Conservation (phyloP, 2,113 vertebrate species). For the Leptodactylus fuscus region DNA sequence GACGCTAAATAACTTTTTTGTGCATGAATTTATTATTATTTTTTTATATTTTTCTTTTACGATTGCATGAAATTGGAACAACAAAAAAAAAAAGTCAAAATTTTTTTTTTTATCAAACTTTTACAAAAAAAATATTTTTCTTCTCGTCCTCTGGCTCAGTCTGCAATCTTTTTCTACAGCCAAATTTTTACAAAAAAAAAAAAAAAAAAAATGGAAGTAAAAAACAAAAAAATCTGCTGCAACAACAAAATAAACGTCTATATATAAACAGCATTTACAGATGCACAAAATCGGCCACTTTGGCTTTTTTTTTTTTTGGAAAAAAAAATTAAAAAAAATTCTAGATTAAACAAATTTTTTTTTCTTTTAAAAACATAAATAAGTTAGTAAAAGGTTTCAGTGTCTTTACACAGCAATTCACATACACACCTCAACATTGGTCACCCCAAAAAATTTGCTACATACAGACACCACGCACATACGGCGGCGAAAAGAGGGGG, state of each 20-base stretch:
- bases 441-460: slow-evolving; percentile 67
- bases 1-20: background rate
- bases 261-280: slow-evolving; percentile 89
- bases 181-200: slow-evolving; percentile 77
- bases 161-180: slow-evolving; percentile 89
- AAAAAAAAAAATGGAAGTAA: too few species aligned
- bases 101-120: background rate
- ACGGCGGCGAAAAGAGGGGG: background rate
- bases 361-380: slow-evolving; percentile 87
- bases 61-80: slow-evolving; percentile 54
- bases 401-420: slow-evolving; percentile 99
- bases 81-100: background rate
- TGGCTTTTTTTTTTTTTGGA: slow-evolving; percentile 81
- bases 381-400: slow-evolving; percentile 99
- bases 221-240: slow-evolving; percentile 60
- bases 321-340: slow-evolving; percentile 75
- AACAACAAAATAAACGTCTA: slow-evolving; percentile 71
- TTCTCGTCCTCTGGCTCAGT: slow-evolving; percentile 92
- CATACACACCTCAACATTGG: slow-evolving; percentile 79
- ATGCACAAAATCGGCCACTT: slow-evolving; percentile 89
- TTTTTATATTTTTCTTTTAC: slow-evolving; percentile 24
- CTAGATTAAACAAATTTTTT: slow-evolving; percentile 86
- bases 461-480: slow-evolving; percentile 80
- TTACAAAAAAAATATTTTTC: background rate
- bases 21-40: slow-evolving; percentile 53